Conservation (phyloP, 2,888 invertebrate genomes). For the Nasonia oneida region DNA sequence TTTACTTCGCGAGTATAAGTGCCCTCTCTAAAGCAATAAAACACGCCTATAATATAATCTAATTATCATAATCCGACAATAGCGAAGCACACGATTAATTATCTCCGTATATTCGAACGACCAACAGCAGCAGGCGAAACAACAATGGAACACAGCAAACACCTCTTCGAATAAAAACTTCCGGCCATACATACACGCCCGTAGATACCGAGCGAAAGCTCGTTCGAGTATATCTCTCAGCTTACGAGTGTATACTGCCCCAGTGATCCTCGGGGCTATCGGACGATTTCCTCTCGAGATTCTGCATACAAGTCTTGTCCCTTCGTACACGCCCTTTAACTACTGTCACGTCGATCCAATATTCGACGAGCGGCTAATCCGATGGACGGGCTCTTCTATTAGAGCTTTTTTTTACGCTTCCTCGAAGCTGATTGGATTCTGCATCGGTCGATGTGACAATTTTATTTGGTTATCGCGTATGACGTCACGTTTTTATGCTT, state of each 20-base stretch:
- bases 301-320: constrained; percentile 19
- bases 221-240: constrained; percentile 1
- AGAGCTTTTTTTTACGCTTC: background rate
- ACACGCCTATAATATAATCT: background rate
- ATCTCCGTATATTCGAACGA: background rate
- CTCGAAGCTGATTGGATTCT: background rate
- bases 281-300: constrained; percentile 27
- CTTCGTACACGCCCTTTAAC: background rate
- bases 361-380: background rate
- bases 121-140: background rate
- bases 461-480: background rate
- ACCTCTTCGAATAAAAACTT: background rate
- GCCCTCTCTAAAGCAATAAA: background rate
- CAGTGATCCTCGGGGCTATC: background rate
- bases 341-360: background rate
- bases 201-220: background rate
- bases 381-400: background rate
- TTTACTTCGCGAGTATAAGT: background rate
- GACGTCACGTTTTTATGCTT: background rate
- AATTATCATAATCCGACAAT: too few species aligned
- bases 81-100: background rate
- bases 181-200: background rate
- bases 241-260: constrained; percentile 18
- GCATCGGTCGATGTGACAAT: background rate
- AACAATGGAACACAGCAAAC: background rate